Conservation (phyloP, 2,113 vertebrate species). For the Tamias sibiricus region DNA sequence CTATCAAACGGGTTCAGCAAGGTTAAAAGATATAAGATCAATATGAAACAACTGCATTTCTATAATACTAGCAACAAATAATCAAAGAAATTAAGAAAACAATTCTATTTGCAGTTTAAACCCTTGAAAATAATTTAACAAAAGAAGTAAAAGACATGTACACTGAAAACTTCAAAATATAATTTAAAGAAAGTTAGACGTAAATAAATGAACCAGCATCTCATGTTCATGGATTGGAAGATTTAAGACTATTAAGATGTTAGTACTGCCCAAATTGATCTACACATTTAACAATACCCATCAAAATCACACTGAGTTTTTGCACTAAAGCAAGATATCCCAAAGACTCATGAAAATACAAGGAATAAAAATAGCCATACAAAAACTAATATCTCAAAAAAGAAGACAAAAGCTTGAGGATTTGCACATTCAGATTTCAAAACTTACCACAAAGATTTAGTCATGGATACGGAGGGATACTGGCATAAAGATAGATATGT, state of each 20-base stretch:
- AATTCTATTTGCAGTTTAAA: conserved; percentile 5
- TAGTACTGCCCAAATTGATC: neutral
- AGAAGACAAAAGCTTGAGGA: neutral
- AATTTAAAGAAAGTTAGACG: neutral
- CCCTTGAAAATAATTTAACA: neutral
- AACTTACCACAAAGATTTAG: neutral
- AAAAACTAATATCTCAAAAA: neutral
- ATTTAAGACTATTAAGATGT: neutral
- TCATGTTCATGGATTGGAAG: neutral
- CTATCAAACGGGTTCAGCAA: neutral
- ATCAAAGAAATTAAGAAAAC: neutral
- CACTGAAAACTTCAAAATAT: neutral
- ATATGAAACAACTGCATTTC: neutral
- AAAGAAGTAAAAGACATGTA: neutral
- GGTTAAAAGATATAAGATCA: neutral
- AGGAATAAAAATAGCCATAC: neutral
- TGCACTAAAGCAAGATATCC: conserved; percentile 1
- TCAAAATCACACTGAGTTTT: neutral
- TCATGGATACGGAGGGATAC: neutral
- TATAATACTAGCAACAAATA: neutral
- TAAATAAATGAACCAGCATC: neutral
- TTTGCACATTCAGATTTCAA: neutral
- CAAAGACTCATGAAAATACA: conserved; percentile 6
- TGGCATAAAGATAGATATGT: neutral
- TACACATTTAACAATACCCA: neutral